Base-by-base conservation (phyloP, 1,140 invertebrate genomes). In the Drosophila kepulauana region DNA sequence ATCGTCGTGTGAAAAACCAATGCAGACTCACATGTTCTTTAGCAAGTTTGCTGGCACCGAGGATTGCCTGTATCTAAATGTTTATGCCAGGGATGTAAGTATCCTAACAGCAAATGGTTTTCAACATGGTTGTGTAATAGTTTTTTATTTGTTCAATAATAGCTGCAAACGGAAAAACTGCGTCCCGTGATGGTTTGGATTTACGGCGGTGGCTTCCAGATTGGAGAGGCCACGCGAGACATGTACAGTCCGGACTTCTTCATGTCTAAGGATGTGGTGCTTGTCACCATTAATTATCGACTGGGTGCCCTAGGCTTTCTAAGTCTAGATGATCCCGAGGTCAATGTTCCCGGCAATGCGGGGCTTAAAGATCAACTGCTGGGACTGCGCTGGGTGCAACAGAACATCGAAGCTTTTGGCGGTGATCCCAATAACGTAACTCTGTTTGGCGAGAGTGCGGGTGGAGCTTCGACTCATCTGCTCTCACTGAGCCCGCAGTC, bases 171-270 rank as follows among this genome's bases (percentile, higher is more conserved):
- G 0, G 41, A 63, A 0, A 81, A 87, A 25, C 71, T 59, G 13
- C 78, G 79, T 1, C 91, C 91, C 1, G 91, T 92, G 1, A 77
- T 92, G 79, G 90, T 91, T n/a, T 92, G 91, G 93, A 93, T 97
- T n/a, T 95, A 96, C 90, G 96, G 96, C 15, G 96, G 96, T 64
- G 93, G 94, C 28, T 96, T 96, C 73, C 93, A 94, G 69, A 79
- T 92, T 30, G 94, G 95, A 28, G 89, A 92, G 57, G 90, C 91
- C 11, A 71, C 87, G 0, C 76, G 90, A 1, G 91, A 92, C 48
- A 87, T 92, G 81, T 92, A 91, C 51, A 93, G 94, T 13, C 94
- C 94, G 0, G 94, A 95, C 69, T 94, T 95, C 58, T 94, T 96
- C 5, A 94, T 94, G 92, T 93, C 91, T 54, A 91, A 93, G 77